Percentiles rank a stretch among this genome's conserved stretches.
These are phyloP conservation scores for Balaeniceps rex DNA, from an alignment of 2,113 vertebrate species.

Conservation along the genomic window DNA sequence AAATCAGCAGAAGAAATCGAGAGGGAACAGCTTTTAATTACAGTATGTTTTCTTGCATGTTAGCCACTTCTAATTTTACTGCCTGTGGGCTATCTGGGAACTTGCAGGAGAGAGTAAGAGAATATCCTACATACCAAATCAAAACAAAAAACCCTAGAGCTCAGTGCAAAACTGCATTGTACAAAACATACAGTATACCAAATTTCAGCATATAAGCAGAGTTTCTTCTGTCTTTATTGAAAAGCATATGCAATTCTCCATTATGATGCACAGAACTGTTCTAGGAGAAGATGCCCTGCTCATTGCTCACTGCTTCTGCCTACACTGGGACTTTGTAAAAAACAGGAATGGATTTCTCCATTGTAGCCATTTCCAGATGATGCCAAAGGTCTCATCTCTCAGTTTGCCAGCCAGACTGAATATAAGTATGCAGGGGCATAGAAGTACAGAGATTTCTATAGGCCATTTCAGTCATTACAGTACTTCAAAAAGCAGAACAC, in stretches of 20 bases:
- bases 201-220: background rate
- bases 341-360: background rate
- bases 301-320: background rate
- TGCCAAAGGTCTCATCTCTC: background rate
- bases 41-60: background rate
- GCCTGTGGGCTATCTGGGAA: slow-evolving; percentile 19
- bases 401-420: background rate
- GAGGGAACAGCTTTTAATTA: slow-evolving; percentile 30
- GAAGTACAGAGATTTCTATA: background rate
- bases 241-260: background rate
- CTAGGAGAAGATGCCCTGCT: background rate
- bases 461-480: background rate
- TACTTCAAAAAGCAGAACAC: background rate
- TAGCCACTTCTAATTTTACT: slow-evolving; percentile 42
- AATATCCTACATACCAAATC: slow-evolving; percentile 38
- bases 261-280: background rate
- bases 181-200: background rate
- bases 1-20: background rate
- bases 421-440: background rate
- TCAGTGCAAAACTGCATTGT: slow-evolving; percentile 34
- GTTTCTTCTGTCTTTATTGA: background rate
- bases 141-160: slow-evolving; percentile 1
- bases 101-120: slow-evolving; percentile 27
- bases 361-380: background rate
- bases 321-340: background rate